Base-by-base conservation (phyloP, 1,140 invertebrate genomes). In the Drosophila bocqueti region DNA sequence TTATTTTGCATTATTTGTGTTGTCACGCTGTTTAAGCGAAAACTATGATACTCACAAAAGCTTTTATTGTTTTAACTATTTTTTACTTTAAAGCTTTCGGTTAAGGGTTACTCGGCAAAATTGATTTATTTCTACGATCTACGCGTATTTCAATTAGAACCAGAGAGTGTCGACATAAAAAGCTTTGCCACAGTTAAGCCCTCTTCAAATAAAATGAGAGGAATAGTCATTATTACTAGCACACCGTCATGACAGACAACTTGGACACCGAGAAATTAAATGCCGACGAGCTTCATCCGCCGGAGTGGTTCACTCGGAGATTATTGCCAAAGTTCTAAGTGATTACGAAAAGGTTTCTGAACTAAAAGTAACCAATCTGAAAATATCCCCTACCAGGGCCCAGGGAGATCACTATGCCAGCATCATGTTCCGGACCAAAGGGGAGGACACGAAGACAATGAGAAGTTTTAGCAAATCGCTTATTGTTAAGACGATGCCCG, bases 271-370 rank as follows among this genome's bases (percentile, higher is more conserved):
- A 65, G 10, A 13, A 59, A 4, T 84, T 46, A 8, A 87, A 87
- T 45, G 50, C 50, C 8, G 86, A 92, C 24, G 89, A 92, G 52
- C 42, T 91, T 52, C 65, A 69, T 7, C 50, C 89, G 9, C 79
- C 85, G 1, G 31, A 38, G 4, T 91, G 89, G 89, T 36, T 92
- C 2, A 90, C 54, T 11, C 16, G 0, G 16, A 82, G 6, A 8
- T 42, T 3, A 16, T 16, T 16, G 2, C 3, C 3, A 16, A 42
- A 42, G 40, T 3, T 42, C 40, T 42, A 0, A 16, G 15, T 7
- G 15, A 16, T 16, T 16, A 16, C 15, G 15, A 7, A 40, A 40
- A 7, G 15, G 38, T 40, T 40, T 40, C 15, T 2, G 2, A 40
- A 7, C 38, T 16, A 4, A 52, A 77, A 29, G 47, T 90, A 2